A percentile compares a stretch with the other conserved stretches of the same genome.
Evolutionary conservation across 2,888 invertebrate genomes (phyloP).

Genomic region (Synergus itoensis): DNA sequence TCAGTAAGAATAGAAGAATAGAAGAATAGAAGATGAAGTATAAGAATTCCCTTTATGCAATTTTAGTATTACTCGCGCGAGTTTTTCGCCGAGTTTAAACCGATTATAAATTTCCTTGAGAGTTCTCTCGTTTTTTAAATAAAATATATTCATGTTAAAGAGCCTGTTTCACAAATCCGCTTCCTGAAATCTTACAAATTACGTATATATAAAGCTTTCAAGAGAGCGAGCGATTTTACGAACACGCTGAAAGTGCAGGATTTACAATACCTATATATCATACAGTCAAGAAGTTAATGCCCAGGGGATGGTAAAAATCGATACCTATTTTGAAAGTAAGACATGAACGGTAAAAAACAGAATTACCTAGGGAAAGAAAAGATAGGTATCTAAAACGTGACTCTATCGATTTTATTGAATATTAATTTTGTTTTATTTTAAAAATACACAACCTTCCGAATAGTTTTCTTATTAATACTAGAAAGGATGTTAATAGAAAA

Average conservation of each 20-base stretch:
- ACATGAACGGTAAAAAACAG: not conserved
- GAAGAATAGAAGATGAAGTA: not conserved
- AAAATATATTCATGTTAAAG: not conserved
- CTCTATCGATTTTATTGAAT: not conserved
- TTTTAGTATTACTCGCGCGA: not conserved
- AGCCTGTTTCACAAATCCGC: not conserved
- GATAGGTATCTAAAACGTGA: not conserved
- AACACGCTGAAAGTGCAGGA: not conserved
- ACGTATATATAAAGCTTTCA: not conserved
- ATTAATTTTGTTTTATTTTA: no score
- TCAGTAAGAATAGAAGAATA: no score
- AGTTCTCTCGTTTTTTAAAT: not conserved
- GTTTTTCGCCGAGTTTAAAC: not conserved
- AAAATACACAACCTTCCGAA: no score
- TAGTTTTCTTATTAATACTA: no score
- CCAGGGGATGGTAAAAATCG: not conserved
- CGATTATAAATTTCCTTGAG: not conserved
- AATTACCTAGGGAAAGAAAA: not conserved
- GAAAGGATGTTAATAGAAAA: not conserved
- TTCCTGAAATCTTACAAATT: not conserved
- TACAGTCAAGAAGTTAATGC: not conserved
- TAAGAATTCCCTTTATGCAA: not conserved
- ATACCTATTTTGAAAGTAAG: not conserved
- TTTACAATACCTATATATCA: not conserved
- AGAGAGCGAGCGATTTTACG: not conserved